Evolutionary conservation across 1,140 invertebrate genomes (phyloP).

Genomic region (Diabrotica virgifera): DNA sequence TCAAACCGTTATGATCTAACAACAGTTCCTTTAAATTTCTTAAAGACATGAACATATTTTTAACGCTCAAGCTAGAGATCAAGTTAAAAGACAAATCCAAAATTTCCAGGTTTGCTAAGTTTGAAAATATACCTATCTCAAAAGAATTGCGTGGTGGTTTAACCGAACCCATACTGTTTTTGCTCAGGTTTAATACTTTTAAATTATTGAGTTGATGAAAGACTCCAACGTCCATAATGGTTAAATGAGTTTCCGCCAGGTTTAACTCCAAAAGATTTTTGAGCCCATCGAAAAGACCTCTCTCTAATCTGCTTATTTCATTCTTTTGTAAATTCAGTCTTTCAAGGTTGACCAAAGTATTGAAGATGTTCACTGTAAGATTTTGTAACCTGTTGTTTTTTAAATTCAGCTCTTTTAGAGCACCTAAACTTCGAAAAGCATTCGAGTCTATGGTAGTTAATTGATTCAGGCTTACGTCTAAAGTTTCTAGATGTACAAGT

Average conservation of each 20-base stretch:
- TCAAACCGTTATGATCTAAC: background rate
- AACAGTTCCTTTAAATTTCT: background rate
- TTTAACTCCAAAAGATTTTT: too few species aligned
- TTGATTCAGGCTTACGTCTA: background rate
- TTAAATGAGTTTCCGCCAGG: background rate
- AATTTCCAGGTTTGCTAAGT: background rate
- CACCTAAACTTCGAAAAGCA: background rate
- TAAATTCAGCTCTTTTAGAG: background rate
- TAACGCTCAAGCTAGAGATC: background rate
- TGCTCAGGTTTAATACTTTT: constrained; percentile 6
- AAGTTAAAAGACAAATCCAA: constrained; percentile 1
- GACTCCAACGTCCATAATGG: background rate
- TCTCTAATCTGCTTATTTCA: too few species aligned
- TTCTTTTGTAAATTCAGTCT: too few species aligned
- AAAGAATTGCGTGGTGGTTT: background rate
- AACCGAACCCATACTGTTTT: background rate
- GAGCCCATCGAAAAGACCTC: too few species aligned
- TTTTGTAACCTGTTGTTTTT: background rate
- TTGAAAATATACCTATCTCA: constrained; percentile 1
- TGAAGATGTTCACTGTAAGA: too few species aligned
- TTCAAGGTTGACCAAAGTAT: too few species aligned
- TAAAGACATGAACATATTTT: constrained; percentile 3
- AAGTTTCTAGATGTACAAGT: background rate
- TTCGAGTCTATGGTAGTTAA: background rate
- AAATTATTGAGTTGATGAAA: background rate